phyloP scores from a whole-genome alignment of 2,888 invertebrate genomes.

The Prosopocoilus inquinatus region DNA sequence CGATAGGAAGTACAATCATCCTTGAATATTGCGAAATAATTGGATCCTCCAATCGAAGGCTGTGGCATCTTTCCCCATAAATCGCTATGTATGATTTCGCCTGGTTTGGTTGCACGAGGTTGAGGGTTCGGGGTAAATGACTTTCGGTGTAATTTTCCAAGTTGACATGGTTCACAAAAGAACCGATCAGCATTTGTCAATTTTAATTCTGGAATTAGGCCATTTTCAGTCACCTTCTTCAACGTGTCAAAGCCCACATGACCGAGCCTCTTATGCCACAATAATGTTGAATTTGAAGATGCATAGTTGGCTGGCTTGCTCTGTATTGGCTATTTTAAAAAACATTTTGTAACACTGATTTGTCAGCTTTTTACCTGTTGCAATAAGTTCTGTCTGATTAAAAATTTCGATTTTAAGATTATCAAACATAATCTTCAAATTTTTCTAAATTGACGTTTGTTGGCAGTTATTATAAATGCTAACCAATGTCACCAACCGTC shows the following conservation, averaged over 20 bases:
- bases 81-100: background rate
- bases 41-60: background rate
- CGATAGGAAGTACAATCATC: too few relatives aligned
- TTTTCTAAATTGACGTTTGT: too few relatives aligned
- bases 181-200: conserved; percentile 13
- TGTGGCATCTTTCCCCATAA: background rate
- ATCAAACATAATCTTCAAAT: background rate
- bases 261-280: conserved; percentile 26
- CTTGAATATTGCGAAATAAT: too few relatives aligned
- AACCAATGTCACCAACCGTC: too few relatives aligned
- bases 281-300: background rate
- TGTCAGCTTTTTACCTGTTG: conserved; percentile 7
- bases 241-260: conserved; percentile 24
- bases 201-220: conserved; percentile 16
- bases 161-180: conserved; percentile 22
- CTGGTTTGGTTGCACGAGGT: background rate
- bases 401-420: background rate
- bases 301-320: background rate
- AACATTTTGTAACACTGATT: conserved; percentile 11
- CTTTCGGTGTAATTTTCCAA: too few relatives aligned
- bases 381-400: too few relatives aligned
- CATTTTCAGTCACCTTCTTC: conserved; percentile 23
- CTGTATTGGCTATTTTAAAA: background rate
- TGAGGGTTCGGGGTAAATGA: conserved; percentile 10
- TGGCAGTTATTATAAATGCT: too few relatives aligned